These are phyloP conservation scores for Channallabes apus DNA, from an alignment of 2,797 vertebrate species.

Conservation along the genomic window DNA sequence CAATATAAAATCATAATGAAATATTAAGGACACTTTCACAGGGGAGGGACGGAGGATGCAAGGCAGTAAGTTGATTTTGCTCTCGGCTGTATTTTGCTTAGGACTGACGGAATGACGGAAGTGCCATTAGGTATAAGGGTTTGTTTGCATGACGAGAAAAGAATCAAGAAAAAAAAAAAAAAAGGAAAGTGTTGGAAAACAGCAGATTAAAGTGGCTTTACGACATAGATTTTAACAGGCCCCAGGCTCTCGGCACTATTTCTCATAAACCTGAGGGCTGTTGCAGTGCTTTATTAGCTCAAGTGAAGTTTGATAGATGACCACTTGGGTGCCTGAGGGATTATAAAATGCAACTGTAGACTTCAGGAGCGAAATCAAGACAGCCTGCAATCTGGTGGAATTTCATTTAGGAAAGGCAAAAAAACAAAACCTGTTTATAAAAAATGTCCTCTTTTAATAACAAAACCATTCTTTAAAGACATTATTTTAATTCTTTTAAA, in stretches of 20 bases:
- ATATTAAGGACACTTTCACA: not conserved
- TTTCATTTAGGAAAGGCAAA: not conserved
- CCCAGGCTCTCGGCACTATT: not conserved
- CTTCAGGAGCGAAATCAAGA: not conserved
- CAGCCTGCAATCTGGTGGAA: not conserved
- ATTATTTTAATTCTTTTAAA: no score
- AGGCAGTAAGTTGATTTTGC: not conserved
- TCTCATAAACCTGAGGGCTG: constrained; percentile 12
- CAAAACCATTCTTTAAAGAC: no score
- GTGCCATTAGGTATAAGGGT: not conserved
- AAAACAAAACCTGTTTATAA: not conserved
- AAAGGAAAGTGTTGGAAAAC: not conserved
- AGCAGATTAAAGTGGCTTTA: not conserved
- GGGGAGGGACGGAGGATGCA: not conserved
- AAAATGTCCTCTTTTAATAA: not conserved
- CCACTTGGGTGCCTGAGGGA: not conserved
- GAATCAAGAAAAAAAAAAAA: not conserved
- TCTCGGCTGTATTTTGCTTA: not conserved
- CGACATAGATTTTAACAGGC: not conserved
- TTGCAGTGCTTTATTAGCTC: constrained; percentile 28
- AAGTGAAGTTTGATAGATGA: constrained; percentile 19
- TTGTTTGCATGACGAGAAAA: not conserved
- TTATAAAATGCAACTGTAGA: not conserved
- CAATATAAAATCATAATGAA: constrained; percentile 1
- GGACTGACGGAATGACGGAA: not conserved